Conservation (phyloP, 1,140 invertebrate species). For the Scaptomyza pallida region DNA sequence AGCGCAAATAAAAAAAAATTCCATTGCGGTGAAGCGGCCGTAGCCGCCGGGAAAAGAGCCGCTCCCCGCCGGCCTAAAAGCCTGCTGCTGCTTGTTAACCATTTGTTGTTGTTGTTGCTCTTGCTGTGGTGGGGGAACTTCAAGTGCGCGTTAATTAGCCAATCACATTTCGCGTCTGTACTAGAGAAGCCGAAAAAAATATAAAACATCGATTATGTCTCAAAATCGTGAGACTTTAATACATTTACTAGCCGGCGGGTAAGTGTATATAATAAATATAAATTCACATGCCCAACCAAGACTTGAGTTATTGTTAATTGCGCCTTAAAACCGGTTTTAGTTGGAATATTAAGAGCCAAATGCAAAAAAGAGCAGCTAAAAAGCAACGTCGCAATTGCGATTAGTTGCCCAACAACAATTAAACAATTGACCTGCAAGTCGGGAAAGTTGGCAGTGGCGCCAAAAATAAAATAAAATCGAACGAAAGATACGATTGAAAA, state of each 20-base stretch:
- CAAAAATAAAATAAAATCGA: constrained; percentile 55
- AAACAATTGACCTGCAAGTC: constrained; percentile 36
- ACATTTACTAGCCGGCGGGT: constrained; percentile 74
- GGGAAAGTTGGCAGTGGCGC: constrained; percentile 64
- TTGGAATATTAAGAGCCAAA: constrained; percentile 21
- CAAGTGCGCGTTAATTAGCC: constrained; percentile 67
- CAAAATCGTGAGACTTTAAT: constrained; percentile 73
- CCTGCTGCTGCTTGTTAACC: constrained; percentile 6
- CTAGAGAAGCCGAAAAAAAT: neutral
- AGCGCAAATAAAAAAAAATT: constrained; percentile 34
- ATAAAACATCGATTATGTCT: constrained; percentile 66
- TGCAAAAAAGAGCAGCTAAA: constrained; percentile 1
- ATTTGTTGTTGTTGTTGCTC: neutral
- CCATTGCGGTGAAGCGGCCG: constrained; percentile 40
- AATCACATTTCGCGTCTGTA: neutral
- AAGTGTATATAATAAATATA: constrained; percentile 43
- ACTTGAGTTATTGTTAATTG: constrained; percentile 49
- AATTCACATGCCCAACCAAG: neutral
- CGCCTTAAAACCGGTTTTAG: constrained; percentile 71
- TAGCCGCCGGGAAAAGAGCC: constrained; percentile 39
- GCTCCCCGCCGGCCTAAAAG: constrained; percentile 17
- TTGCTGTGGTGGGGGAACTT: constrained; percentile 12
- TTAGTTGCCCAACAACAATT: constrained; percentile 35
- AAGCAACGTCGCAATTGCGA: constrained; percentile 64
- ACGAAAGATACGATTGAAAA: constrained; percentile 37